These are phyloP conservation scores for Aphidius gifuensis DNA, from an alignment of 1,140 invertebrate genomes.

Conservation along the genomic window DNA sequence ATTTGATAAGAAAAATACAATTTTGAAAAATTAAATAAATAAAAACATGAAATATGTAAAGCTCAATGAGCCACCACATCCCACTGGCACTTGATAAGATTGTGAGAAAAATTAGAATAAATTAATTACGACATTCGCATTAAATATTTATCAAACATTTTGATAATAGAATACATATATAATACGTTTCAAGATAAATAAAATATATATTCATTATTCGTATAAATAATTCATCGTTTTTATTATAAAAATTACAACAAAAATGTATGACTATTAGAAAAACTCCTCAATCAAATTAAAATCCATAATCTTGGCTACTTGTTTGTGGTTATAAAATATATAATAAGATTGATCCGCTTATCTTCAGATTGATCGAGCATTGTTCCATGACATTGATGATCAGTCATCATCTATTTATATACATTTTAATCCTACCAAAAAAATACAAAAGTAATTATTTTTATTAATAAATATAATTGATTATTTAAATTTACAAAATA, in stretches of 20 bases:
- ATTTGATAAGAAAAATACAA: no score
- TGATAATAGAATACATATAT: no score
- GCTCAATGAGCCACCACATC: no score
- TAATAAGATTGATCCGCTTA: conserved; percentile 45
- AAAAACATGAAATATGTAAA: no score
- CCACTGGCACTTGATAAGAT: no score
- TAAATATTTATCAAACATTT: no score
- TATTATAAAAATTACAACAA: not conserved
- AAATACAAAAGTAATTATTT: conserved; percentile 40
- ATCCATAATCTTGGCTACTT: conserved; percentile 39
- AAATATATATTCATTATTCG: no score
- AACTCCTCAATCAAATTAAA: conserved; percentile 41
- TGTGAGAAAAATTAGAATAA: no score
- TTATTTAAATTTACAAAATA: no score
- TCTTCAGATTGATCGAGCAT: conserved; percentile 45
- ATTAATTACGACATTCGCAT: no score
- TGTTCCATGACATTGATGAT: conserved; percentile 29
- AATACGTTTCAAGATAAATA: no score
- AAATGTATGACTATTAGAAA: conserved; percentile 25
- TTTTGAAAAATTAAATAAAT: no score
- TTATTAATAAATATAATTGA: conserved; percentile 8
- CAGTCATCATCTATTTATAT: conserved; percentile 39
- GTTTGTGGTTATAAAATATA: conserved; percentile 32
- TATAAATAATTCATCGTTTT: conserved; percentile 19
- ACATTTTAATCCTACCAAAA: conserved; percentile 33